Conservation (phyloP, 1,140 invertebrate genomes). For the Micrasema minimum region DNA sequence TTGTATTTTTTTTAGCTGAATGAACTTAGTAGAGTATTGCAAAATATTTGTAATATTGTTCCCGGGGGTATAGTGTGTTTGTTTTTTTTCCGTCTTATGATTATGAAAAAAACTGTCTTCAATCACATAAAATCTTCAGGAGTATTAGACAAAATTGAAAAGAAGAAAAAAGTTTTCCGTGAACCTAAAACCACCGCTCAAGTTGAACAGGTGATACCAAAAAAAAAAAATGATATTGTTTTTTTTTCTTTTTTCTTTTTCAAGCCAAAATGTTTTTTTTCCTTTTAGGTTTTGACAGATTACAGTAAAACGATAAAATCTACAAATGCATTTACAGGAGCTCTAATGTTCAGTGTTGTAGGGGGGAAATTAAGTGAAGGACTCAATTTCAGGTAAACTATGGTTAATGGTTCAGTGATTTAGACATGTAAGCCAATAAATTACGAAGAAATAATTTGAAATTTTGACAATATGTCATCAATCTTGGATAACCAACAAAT, state of each 20-base stretch:
- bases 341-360: conserved; percentile 87
- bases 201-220: conserved; percentile 79
- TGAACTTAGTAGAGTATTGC: conserved; percentile 81
- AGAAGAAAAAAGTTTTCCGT: conserved; percentile 84
- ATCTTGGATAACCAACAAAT: no score
- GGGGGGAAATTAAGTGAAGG: conserved; percentile 98
- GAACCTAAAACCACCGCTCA: conserved; percentile 78
- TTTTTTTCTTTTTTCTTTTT: no score
- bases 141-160: conserved; percentile 73
- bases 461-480: no score
- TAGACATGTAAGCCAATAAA: no score
- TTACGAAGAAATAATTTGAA: no score
- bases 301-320: conserved; percentile 72
- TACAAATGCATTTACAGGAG: conserved; percentile 69
- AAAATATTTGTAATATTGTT: conserved; percentile 81
- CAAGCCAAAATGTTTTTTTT: conserved; percentile 1
- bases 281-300: conserved; percentile 72
- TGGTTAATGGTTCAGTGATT: no score
- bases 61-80: conserved; percentile 94
- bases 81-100: conserved; percentile 96
- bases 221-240: no score
- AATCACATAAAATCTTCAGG: conserved; percentile 75
- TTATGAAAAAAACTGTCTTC: conserved; percentile 82
- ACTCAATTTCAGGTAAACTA: conserved; percentile 81
- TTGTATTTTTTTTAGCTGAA: conserved; percentile 74